phyloP scores from a whole-genome alignment of 2,113 vertebrate species.

The Scophthalmus maximus region DNA sequence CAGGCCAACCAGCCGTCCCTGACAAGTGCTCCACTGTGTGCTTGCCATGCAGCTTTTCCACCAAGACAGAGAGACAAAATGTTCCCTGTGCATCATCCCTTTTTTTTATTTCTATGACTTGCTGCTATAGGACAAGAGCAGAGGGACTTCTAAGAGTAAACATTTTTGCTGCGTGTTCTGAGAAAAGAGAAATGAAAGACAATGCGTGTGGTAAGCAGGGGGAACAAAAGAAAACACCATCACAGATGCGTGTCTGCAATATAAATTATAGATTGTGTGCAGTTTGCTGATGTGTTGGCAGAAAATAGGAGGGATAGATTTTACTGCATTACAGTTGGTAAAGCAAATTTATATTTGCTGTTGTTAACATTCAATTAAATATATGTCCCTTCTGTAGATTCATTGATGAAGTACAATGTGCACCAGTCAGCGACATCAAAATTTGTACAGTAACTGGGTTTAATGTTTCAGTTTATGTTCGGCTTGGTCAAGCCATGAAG shows the following conservation, averaged over 20 bases:
- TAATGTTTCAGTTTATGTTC: too few species aligned
- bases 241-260: conserved; percentile 27
- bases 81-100: conserved; percentile 10
- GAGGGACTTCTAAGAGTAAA: conserved; percentile 36
- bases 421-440: too few species aligned
- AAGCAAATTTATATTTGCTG: too few species aligned
- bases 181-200: conserved; percentile 45
- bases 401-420: too few species aligned
- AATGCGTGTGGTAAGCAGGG: conserved; percentile 13
- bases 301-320: neutral
- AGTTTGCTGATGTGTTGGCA: conserved; percentile 21
- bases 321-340: too few species aligned
- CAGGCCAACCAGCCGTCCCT: conserved; percentile 19
- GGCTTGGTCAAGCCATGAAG: too few species aligned
- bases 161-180: conserved; percentile 30
- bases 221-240: conserved; percentile 29
- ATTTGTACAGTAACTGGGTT: too few species aligned
- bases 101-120: neutral
- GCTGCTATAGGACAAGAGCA: conserved; percentile 13
- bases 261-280: conserved; percentile 53
- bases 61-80: conserved; percentile 30
- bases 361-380: too few species aligned
- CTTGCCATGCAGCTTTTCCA: conserved; percentile 28
- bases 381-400: too few species aligned
- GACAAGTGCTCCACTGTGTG: conserved; percentile 18